phyloP scores from a whole-genome alignment of 2,797 vertebrate genomes.

The Urocyon cinereoargenteus region DNA sequence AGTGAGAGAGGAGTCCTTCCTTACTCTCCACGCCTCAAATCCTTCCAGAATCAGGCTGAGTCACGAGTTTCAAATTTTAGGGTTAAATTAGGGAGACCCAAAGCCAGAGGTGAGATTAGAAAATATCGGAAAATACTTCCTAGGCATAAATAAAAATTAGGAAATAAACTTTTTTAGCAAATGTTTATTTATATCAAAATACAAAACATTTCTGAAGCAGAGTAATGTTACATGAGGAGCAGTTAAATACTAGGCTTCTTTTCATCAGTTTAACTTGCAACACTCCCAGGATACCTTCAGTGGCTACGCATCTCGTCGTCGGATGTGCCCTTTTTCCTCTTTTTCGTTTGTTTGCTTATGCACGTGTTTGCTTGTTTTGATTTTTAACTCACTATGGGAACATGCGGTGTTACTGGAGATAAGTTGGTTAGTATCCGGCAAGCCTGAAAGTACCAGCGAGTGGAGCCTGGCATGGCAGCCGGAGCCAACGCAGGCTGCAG shows the following conservation, averaged over 20 bases:
- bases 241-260: conserved; percentile 87
- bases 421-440: conserved; percentile 85
- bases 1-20: background rate
- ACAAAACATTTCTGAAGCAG: conserved; percentile 95
- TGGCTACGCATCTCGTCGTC: conserved; percentile 72
- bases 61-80: background rate
- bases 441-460: conserved; percentile 88
- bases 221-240: conserved; percentile 92
- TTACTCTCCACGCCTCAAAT: background rate
- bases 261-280: conserved; percentile 84
- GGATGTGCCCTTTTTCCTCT: background rate
- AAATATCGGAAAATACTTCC: conserved; percentile 23
- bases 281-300: conserved; percentile 83
- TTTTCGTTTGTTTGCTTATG: conserved; percentile 1
- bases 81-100: background rate
- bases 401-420: conserved; percentile 87
- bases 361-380: conserved; percentile 10
- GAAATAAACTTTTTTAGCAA: conserved; percentile 87
- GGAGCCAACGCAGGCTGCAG: conserved; percentile 81
- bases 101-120: background rate
- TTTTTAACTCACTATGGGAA: conserved; percentile 82
- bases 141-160: conserved; percentile 17
- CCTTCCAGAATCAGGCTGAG: background rate
- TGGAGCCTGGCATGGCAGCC: conserved; percentile 80
- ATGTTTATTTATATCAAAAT: conserved; percentile 96